Evolutionary conservation across 2,797 vertebrate genomes (phyloP), one percentile per base, ranked within the genome.

Genomic region (Halcyon chelicuti): DNA sequence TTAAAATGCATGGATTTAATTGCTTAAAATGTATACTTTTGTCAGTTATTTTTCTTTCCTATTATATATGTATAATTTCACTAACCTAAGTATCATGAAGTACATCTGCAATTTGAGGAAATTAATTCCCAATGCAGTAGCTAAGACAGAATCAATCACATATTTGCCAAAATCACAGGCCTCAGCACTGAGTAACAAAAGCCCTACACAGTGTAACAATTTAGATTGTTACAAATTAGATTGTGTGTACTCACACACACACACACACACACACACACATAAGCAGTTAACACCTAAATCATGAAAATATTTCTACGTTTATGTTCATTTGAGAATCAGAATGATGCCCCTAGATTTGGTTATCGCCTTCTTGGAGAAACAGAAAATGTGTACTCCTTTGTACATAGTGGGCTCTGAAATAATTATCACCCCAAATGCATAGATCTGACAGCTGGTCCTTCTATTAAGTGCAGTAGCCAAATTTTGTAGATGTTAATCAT

Each of bases 31-130:
- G 7, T 29, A 67, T 6, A 16, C 3, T 52, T 85, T 81, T 10
- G 0, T 10, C 14, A 2, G 2, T 23, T 91, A 33, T 31, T 90
- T 94, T 86, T 42, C n/a, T 72, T 91, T 67, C 54, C 5, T 1
- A 49, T 81, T 93, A 28, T 61, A 5, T 61, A 29, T 10, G 13
- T 20, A 17, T 66, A 44, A 70, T 70, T 90, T 70, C 39, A 55
- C 8, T 60, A 47, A 70, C 22, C 11, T 66, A 81, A 88, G 26
- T 22, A 90, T 84, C 55, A 47, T 51, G 33, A 1, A 6, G 22
- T 62, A 70, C 37, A 70, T 67, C 62, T 92, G 83, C 39, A 81
- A 93, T 90, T 83, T 77, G 42, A 93, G 25, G 19, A 7, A 78
- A 76, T 84, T 75, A 62, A 60, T 88, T 91, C 42, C 46, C 49